Evolutionary conservation across 2,113 vertebrate species (phyloP).

Genomic region (Cynocephalus volans): DNA sequence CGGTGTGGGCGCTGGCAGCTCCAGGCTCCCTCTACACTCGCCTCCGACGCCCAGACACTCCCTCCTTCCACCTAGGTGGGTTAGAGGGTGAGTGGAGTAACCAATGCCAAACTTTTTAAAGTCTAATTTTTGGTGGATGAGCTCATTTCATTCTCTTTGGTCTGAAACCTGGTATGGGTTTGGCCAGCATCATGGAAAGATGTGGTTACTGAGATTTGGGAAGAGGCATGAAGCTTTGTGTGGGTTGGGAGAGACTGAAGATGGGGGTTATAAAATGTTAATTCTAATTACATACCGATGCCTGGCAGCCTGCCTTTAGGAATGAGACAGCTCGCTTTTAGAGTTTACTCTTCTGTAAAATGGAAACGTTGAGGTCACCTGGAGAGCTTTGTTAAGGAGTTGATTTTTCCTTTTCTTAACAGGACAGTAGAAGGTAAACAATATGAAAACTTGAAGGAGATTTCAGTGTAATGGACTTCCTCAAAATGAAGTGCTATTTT

Average conservation of each 20-base stretch:
- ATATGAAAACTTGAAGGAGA: constrained; percentile 70
- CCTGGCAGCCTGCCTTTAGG: constrained; percentile 59
- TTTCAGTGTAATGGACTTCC: constrained; percentile 45
- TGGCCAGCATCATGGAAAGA: constrained; percentile 80
- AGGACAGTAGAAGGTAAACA: constrained; percentile 15
- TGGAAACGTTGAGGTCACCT: constrained; percentile 68
- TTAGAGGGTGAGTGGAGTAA: constrained; percentile 55
- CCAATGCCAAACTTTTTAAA: constrained; percentile 63
- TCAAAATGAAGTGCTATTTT: constrained; percentile 72
- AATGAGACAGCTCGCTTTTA: neutral
- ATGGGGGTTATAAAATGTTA: constrained; percentile 59
- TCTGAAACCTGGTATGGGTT: constrained; percentile 76
- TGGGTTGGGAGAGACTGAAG: constrained; percentile 64
- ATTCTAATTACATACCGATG: constrained; percentile 74
- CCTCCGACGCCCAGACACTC: neutral
- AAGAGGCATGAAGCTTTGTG: constrained; percentile 66
- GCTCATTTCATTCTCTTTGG: constrained; percentile 74
- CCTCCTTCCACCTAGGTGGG: constrained; percentile 21
- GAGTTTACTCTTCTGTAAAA: constrained; percentile 62
- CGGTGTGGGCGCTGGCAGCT: neutral
- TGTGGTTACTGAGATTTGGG: constrained; percentile 71
- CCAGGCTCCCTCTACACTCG: neutral
- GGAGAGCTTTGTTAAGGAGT: constrained; percentile 68
- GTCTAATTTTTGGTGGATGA: constrained; percentile 76
- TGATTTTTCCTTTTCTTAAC: constrained; percentile 67